Evolutionary conservation across 2,797 vertebrate genomes (phyloP).

Genomic region (Miichthys miiuy): DNA sequence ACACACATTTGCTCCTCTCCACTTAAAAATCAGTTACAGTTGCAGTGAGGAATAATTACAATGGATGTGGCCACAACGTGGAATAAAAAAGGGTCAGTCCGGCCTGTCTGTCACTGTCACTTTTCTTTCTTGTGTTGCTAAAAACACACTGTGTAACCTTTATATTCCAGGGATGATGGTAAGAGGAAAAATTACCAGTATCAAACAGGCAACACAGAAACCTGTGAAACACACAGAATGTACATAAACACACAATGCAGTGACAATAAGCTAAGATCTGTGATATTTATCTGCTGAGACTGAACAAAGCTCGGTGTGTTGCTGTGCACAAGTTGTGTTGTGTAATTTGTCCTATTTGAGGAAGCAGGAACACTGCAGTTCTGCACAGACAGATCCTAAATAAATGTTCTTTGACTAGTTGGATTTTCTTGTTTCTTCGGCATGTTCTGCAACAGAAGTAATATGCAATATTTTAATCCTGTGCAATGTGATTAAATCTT

Average conservation of each 20-base stretch:
- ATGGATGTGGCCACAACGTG: background rate
- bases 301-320: background rate
- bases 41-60: constrained; percentile 10
- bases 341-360: constrained; percentile 17
- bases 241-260: constrained; percentile 2
- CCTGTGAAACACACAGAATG: background rate
- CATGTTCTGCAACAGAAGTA: background rate
- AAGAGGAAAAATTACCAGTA: background rate
- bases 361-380: constrained; percentile 6
- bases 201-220: background rate
- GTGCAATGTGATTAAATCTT: too few species aligned
- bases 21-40: constrained; percentile 3
- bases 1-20: constrained; percentile 26
- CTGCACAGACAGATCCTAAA: constrained; percentile 4
- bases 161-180: background rate
- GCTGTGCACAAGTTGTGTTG: background rate
- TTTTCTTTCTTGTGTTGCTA: background rate
- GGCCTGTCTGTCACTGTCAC: constrained; percentile 30
- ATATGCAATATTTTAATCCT: background rate
- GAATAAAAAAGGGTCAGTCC: too few species aligned
- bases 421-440: too few species aligned
- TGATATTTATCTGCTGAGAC: background rate
- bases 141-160: background rate
- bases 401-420: background rate
- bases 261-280: background rate